Evolutionary conservation across 2,888 invertebrate genomes (phyloP).

Genomic region (Crepidodera aurea): DNA sequence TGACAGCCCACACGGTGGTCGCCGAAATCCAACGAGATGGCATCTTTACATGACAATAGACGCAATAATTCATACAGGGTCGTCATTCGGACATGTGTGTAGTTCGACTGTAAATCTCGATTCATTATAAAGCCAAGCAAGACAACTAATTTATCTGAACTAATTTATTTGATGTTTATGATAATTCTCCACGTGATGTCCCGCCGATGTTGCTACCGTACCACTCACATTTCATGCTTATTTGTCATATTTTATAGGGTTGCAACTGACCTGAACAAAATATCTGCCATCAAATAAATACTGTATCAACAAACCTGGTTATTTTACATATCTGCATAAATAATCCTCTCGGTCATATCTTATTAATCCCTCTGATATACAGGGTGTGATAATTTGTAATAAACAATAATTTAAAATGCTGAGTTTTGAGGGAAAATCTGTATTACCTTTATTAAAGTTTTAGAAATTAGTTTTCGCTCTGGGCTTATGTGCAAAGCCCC

Average conservation of each 20-base stretch:
- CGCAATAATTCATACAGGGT: slow-evolving; percentile 57
- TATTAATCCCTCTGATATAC: slow-evolving; percentile 15
- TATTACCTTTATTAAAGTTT: too few relatives aligned
- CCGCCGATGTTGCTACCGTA: slow-evolving; percentile 50
- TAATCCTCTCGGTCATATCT: slow-evolving; percentile 11
- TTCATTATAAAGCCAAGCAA: slow-evolving; percentile 55
- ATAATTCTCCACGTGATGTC: slow-evolving; percentile 55
- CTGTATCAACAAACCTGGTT: slow-evolving; percentile 46
- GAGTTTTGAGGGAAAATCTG: too few relatives aligned
- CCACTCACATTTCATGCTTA: slow-evolving; percentile 50
- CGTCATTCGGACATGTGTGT: slow-evolving; percentile 47
- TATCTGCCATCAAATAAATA: slow-evolving; percentile 47
- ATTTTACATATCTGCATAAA: slow-evolving; percentile 42
- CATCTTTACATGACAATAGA: slow-evolving; percentile 61
- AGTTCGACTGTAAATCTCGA: slow-evolving; percentile 53
- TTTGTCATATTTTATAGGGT: slow-evolving; percentile 51
- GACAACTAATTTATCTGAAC: slow-evolving; percentile 60
- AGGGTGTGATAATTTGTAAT: neutral
- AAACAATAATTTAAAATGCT: neutral
- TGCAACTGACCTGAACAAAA: slow-evolving; percentile 42
- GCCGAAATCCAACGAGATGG: slow-evolving; percentile 47
- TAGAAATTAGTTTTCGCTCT: too few relatives aligned
- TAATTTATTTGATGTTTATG: slow-evolving; percentile 61
- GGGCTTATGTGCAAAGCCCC: too few relatives aligned
- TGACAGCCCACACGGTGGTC: slow-evolving; percentile 18